Evolutionary conservation across 2,113 vertebrate genomes (phyloP).

Genomic region (Choloepus hoffmanni): DNA sequence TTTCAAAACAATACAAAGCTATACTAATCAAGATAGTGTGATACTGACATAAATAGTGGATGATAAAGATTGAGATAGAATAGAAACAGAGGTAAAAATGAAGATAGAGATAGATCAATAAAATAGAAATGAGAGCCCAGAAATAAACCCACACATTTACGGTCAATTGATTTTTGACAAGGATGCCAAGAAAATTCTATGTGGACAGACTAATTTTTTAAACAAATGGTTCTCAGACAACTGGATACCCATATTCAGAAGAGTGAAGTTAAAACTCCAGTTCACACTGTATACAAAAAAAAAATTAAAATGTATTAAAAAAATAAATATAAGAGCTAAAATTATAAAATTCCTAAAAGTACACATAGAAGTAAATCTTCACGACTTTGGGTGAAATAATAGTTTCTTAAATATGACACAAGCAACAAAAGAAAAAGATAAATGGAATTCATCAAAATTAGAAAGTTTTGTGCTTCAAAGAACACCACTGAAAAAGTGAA

Average conservation of each 20-base stretch:
- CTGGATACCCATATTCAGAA: background rate
- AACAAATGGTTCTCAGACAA: background rate
- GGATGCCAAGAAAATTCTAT: background rate
- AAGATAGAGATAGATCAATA: background rate
- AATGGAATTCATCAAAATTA: too few relatives aligned
- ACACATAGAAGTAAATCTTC: too few relatives aligned
- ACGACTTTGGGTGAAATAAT: too few relatives aligned
- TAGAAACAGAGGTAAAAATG: too few relatives aligned
- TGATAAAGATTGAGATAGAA: too few relatives aligned
- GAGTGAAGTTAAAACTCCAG: background rate
- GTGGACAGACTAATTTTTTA: background rate
- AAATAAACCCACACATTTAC: background rate
- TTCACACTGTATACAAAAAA: background rate
- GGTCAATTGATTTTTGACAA: background rate
- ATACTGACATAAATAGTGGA: too few relatives aligned
- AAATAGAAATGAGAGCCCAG: background rate
- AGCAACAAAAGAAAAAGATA: too few relatives aligned
- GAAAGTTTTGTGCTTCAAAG: background rate
- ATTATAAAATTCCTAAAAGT: too few relatives aligned
- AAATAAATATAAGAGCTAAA: background rate
- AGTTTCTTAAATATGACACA: too few relatives aligned
- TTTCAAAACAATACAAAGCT: too few relatives aligned
- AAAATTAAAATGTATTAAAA: background rate
- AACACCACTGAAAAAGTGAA: background rate
- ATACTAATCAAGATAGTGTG: too few relatives aligned